Evolutionary conservation across 2,888 invertebrate genomes (phyloP).

Genomic region (Drosophila melanosoma): DNA sequence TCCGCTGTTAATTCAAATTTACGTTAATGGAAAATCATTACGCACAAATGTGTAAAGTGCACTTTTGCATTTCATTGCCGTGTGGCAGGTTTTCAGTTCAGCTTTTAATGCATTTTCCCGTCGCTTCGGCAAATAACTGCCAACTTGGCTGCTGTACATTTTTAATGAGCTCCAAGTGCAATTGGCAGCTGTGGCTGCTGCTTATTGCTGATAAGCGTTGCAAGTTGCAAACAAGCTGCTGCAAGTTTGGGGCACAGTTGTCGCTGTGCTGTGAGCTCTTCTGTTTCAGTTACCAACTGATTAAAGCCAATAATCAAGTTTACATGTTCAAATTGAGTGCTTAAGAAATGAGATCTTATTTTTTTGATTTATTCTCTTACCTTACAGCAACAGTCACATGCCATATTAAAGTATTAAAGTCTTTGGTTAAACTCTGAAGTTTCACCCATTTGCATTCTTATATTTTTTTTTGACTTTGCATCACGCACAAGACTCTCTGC

Average conservation of each 20-base stretch:
- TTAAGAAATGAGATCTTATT: neutral
- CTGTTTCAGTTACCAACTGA: conserved; percentile 3
- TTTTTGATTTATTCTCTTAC: neutral
- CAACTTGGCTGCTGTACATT: conserved; percentile 57
- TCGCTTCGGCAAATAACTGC: conserved; percentile 46
- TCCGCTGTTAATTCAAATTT: conserved; percentile 77
- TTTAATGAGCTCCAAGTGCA: conserved; percentile 79
- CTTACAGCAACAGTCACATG: neutral
- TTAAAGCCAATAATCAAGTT: conserved; percentile 1
- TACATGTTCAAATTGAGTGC: neutral
- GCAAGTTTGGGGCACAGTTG: conserved; percentile 21
- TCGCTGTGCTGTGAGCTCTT: neutral
- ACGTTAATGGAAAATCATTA: conserved; percentile 82
- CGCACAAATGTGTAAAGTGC: conserved; percentile 80
- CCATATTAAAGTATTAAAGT: neutral
- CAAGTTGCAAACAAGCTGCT: conserved; percentile 17
- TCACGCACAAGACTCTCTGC: conserved; percentile 18
- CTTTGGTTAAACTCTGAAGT: neutral
- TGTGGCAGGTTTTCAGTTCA: conserved; percentile 32
- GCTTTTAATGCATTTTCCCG: conserved; percentile 70
- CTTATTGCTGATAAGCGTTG: conserved; percentile 66
- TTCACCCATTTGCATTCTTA: neutral
- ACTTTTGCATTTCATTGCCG: conserved; percentile 62
- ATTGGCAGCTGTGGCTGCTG: conserved; percentile 57
- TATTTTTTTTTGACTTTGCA: conserved; percentile 8